These are phyloP conservation scores for Linyphia triangularis DNA, from an alignment of 2,888 invertebrate species.

Conservation along the genomic window DNA sequence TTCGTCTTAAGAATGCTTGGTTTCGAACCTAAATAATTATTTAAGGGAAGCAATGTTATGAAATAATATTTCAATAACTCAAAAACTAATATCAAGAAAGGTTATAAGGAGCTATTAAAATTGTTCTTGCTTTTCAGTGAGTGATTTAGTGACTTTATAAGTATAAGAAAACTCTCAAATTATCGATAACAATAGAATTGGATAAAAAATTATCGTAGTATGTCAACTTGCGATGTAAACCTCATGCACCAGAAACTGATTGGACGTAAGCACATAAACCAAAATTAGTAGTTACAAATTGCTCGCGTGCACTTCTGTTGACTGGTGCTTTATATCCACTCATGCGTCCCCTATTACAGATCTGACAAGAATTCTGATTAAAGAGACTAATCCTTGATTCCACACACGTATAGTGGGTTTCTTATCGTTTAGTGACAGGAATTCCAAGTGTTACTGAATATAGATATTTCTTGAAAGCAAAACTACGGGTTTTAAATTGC, in stretches of 20 bases:
- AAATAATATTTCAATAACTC: no score
- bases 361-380: not conserved
- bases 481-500: no score
- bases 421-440: not conserved
- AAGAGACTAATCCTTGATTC: not conserved
- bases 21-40: no score
- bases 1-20: no score
- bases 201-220: not conserved
- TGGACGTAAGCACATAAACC: slow-evolving; percentile 1
- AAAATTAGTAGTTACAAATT: slow-evolving; percentile 18
- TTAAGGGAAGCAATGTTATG: no score
- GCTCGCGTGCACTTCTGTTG: slow-evolving; percentile 12
- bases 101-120: no score
- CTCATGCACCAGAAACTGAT: not conserved
- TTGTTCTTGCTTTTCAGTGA: no score
- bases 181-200: not conserved
- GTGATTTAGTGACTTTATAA: no score
- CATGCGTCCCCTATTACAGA: not conserved
- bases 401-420: not conserved
- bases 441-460: no score
- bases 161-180: no score
- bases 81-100: no score
- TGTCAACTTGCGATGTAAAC: not conserved
- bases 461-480: no score
- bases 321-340: not conserved